Percentiles rank a stretch among this genome's conserved stretches.
Conservation (phyloP, 2,888 invertebrate genomes). For the Scaptodrosophila latifasciaeformis region DNA sequence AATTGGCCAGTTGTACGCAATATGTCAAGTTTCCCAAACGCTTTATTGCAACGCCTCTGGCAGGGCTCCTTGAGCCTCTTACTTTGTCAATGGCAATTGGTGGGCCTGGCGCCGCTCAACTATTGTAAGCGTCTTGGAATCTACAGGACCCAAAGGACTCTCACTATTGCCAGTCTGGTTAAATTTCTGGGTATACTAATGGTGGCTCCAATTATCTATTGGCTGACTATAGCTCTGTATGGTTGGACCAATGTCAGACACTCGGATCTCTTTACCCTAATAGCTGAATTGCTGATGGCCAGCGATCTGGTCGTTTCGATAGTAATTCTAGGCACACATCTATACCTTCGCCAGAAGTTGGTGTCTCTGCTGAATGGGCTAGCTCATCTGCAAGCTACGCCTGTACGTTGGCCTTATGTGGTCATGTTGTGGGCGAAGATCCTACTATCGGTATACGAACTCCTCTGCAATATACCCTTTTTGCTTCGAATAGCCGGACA, state of each 20-base stretch:
- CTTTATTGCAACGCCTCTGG: too few relatives aligned
- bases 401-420: conserved; percentile 33
- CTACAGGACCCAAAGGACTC: conserved; percentile 19
- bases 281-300: conserved; percentile 45
- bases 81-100: conserved; percentile 52
- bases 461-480: conserved; percentile 63
- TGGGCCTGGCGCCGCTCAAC: conserved; percentile 53
- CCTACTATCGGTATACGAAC: conserved; percentile 51
- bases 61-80: too few relatives aligned
- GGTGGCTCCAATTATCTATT: conserved; percentile 43
- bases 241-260: conserved; percentile 51
- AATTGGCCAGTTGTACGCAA: too few relatives aligned
- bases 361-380: conserved; percentile 32
- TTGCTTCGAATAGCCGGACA: conserved; percentile 37
- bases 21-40: too few relatives aligned
- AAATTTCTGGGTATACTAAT: conserved; percentile 32
- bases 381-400: conserved; percentile 1
- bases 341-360: conserved; percentile 29
- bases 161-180: conserved; percentile 29
- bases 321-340: conserved; percentile 36
- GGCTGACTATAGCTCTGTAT: conserved; percentile 43
- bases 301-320: conserved; percentile 48
- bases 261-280: conserved; percentile 41
- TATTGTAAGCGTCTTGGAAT: conserved; percentile 3
- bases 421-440: conserved; percentile 56